A percentile compares a stretch with the other conserved stretches of the same genome.
Conservation (phyloP, 2,797 vertebrate species). For the Lophotriccus pileatus region DNA sequence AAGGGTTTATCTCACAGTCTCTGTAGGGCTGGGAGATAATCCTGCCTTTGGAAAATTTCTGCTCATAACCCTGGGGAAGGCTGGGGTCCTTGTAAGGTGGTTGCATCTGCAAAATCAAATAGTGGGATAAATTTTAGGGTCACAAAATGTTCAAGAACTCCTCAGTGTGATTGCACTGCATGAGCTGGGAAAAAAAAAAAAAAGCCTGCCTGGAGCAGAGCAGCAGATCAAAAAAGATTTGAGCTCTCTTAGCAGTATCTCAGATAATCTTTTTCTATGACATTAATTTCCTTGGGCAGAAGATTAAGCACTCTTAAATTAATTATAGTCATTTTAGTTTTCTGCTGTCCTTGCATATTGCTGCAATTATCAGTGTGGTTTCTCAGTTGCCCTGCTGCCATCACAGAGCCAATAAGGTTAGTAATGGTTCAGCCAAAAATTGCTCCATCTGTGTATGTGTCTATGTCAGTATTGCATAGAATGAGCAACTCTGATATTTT, state of each 20-base stretch:
- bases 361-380: neutral
- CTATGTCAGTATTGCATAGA: neutral
- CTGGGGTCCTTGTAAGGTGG: neutral
- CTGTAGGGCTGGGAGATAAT: neutral
- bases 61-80: neutral
- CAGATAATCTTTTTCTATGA: constrained; percentile 9
- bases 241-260: neutral
- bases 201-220: neutral
- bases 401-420: neutral
- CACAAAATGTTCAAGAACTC: neutral
- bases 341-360: constrained; percentile 3
- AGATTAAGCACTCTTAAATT: constrained; percentile 17
- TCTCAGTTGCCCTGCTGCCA: neutral
- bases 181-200: neutral
- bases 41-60: neutral
- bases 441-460: neutral
- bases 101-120: neutral
- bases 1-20: neutral
- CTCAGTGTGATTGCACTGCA: neutral
- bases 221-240: neutral
- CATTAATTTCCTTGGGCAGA: constrained; percentile 1
- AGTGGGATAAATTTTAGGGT: neutral
- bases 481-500: neutral
- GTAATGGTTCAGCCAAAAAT: neutral
- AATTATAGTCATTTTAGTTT: constrained; percentile 9